Conservation (phyloP, 2,113 vertebrate genomes). For the Cynocephalus volans region DNA sequence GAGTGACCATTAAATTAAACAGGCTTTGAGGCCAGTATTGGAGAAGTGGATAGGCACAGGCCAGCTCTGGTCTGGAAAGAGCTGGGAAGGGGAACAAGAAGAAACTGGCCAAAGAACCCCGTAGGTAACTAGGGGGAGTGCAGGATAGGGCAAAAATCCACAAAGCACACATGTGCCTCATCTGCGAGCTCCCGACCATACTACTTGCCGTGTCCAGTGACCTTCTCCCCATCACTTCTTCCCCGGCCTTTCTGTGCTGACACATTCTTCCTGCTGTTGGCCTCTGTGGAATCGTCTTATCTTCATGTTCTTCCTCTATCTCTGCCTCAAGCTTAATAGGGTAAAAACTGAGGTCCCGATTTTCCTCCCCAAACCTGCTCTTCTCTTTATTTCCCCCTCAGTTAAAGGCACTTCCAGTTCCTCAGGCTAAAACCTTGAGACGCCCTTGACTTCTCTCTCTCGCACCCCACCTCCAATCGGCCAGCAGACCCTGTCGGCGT, state of each 20-base stretch:
- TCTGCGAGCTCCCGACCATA: background rate
- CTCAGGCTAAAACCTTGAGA: background rate
- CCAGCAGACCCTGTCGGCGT: background rate
- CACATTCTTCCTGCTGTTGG: background rate
- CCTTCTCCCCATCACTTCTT: background rate
- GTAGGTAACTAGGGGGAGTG: accelerated
- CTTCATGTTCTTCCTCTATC: background rate
- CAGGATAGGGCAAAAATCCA: background rate
- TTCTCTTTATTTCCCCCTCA: background rate
- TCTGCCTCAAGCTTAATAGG: background rate
- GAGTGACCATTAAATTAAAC: conserved; percentile 42
- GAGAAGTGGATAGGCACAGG: background rate
- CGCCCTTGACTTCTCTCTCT: background rate
- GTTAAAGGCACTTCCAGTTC: background rate
- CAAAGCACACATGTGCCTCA: background rate
- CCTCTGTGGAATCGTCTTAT: background rate
- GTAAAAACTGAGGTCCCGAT: background rate
- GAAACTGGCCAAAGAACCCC: background rate
- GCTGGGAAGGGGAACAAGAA: background rate
- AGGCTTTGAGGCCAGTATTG: conserved; percentile 20
- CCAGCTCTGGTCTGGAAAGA: background rate
- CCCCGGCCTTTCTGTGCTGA: background rate
- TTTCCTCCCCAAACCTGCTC: background rate
- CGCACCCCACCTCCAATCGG: background rate
- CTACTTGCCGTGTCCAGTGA: background rate